Conservation (phyloP, 53 echinoderm and acorn worm genomes). For the Mesocentrotus franciscanus region DNA sequence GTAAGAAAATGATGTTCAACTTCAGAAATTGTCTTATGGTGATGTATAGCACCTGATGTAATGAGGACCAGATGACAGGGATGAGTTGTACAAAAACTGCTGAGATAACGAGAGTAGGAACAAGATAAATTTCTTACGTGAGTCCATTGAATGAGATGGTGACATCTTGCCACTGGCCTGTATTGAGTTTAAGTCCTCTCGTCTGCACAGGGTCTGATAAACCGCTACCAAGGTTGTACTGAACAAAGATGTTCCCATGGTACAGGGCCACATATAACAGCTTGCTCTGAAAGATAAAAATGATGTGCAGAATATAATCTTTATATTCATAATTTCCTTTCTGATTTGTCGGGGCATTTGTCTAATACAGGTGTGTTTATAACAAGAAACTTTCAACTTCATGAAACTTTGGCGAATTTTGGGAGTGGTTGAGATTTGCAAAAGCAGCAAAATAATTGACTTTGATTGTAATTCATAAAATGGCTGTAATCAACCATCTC, state of each 20-base stretch:
- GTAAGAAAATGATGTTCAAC: too few relatives aligned
- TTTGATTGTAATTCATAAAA: too few relatives aligned
- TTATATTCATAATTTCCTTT: background rate
- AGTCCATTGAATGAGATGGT: constrained; percentile 83
- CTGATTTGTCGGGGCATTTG: background rate
- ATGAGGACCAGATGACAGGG: background rate
- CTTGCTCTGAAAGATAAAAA: constrained; percentile 79
- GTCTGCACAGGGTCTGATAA: constrained; percentile 93
- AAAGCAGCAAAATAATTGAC: too few relatives aligned
- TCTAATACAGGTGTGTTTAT: background rate
- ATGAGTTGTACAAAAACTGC: background rate
- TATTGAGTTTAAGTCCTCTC: constrained; percentile 82
- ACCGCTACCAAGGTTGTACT: constrained; percentile 89
- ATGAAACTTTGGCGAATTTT: too few relatives aligned
- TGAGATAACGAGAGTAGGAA: background rate
- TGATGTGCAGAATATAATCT: background rate
- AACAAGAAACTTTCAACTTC: too few relatives aligned
- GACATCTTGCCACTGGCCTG: constrained; percentile 96
- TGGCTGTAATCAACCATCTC: too few relatives aligned
- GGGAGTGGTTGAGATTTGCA: too few relatives aligned
- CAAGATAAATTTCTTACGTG: constrained; percentile 73
- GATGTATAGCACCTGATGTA: background rate
- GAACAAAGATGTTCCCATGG: constrained; percentile 96
- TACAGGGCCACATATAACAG: constrained; percentile 89
- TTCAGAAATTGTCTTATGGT: background rate